These are phyloP conservation scores for Venustoraphidia nigricollis DNA, from an alignment of 2,888 invertebrate species.

Conservation along the genomic window DNA sequence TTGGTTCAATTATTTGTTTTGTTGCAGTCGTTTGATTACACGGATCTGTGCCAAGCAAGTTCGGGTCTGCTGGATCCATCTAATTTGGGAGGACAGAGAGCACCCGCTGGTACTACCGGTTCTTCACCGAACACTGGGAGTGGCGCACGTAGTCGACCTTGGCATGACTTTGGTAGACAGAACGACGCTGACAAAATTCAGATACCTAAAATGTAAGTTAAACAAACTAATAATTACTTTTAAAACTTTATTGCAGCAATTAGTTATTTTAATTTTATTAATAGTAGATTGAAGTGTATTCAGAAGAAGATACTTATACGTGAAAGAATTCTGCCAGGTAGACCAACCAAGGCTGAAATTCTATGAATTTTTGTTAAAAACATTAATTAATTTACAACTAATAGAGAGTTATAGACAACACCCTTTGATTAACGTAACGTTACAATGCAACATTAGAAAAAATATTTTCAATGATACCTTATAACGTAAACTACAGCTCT, in stretches of 20 bases:
- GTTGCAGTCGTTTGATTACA: constrained; percentile 80
- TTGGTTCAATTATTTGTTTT: constrained; percentile 9
- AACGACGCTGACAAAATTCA: constrained; percentile 93
- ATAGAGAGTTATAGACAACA: too few relatives aligned
- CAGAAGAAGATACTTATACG: too few relatives aligned
- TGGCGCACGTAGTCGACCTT: constrained; percentile 64
- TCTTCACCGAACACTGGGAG: constrained; percentile 34
- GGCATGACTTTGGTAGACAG: constrained; percentile 89
- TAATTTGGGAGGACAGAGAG: constrained; percentile 23
- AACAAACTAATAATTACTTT: not conserved
- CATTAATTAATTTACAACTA: too few relatives aligned
- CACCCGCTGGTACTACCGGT: constrained; percentile 20
- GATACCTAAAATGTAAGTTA: constrained; percentile 92
- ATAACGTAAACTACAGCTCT: too few relatives aligned
- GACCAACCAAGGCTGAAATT: too few relatives aligned
- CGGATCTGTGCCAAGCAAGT: constrained; percentile 63
- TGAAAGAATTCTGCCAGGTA: too few relatives aligned
- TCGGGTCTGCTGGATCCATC: constrained; percentile 25
- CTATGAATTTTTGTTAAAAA: too few relatives aligned
- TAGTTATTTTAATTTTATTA: not conserved
- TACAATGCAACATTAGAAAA: too few relatives aligned
- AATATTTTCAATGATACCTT: too few relatives aligned
- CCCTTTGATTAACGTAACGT: too few relatives aligned
- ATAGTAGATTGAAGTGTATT: not conserved
- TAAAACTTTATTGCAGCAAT: constrained; percentile 1